Percentiles rank a stretch among this genome's conserved stretches.
Evolutionary conservation across 2,113 vertebrate species (phyloP).

Genomic region (Antechinus flavipes): DNA sequence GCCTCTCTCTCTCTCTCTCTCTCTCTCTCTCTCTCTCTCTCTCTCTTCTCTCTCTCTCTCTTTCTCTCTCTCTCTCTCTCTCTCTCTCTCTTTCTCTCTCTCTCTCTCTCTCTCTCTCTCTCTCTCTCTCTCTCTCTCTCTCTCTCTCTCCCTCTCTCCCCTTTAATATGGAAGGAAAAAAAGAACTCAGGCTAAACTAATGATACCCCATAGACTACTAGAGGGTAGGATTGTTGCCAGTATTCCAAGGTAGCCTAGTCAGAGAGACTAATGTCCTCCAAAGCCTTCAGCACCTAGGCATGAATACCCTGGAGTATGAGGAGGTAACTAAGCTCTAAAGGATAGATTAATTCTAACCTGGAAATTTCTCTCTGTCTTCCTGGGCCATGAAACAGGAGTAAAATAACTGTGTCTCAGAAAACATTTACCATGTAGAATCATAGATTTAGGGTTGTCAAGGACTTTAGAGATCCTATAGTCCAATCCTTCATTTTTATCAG

Average conservation of each 20-base stretch:
- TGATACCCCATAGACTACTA: background rate
- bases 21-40: too few relatives aligned
- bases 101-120: too few relatives aligned
- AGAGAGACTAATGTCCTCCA: background rate
- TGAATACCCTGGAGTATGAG: background rate
- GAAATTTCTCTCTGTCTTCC: background rate
- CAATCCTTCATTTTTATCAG: background rate
- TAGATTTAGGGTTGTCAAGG: background rate
- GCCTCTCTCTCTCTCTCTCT: too few relatives aligned
- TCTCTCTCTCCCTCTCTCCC: too few relatives aligned
- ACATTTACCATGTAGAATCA: slow-evolving; percentile 46
- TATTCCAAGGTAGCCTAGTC: background rate
- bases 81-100: too few relatives aligned
- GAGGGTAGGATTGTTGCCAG: background rate
- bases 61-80: too few relatives aligned
- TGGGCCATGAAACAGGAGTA: background rate
- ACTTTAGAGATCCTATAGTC: background rate
- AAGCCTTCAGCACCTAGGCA: background rate
- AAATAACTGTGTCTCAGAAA: slow-evolving; percentile 8
- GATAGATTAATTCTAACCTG: background rate
- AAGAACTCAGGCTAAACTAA: background rate
- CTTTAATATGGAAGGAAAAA: background rate
- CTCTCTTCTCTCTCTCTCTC: background rate
- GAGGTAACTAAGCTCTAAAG: background rate
- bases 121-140: too few relatives aligned